These are phyloP conservation scores for Uropetala carovei DNA, from an alignment of 2,888 invertebrate species.

Conservation along the genomic window DNA sequence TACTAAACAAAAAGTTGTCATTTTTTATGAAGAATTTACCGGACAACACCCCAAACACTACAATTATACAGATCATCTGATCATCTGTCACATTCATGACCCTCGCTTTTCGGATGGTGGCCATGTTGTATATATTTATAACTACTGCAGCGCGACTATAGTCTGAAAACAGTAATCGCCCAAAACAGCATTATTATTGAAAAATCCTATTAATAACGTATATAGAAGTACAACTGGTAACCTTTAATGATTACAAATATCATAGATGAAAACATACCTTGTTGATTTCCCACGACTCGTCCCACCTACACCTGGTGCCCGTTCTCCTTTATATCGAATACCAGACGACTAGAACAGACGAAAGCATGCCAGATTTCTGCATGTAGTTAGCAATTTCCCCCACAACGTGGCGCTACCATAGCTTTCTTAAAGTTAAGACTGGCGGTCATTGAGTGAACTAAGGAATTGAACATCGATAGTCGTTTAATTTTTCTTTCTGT, in stretches of 20 bases:
- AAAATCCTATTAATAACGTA: neutral
- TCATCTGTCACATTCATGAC: constrained; percentile 60
- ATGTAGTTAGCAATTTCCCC: constrained; percentile 7
- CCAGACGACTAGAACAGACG: constrained; percentile 63
- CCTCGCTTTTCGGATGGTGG: constrained; percentile 64
- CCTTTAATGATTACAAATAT: neutral
- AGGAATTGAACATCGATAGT: constrained; percentile 15
- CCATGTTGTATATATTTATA: constrained; percentile 64
- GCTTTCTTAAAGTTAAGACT: neutral
- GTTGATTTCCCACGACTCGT: constrained; percentile 20
- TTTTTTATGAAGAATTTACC: no score
- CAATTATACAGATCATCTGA: neutral
- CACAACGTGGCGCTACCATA: constrained; percentile 10
- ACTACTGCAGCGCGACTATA: constrained; percentile 62
- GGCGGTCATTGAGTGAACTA: constrained; percentile 1
- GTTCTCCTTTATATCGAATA: constrained; percentile 46
- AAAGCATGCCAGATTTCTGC: constrained; percentile 54
- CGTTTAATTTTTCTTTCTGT: neutral
- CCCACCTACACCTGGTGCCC: constrained; percentile 45
- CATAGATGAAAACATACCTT: constrained; percentile 24
- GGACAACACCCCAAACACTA: no score
- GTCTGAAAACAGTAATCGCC: constrained; percentile 37
- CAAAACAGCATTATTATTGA: neutral
- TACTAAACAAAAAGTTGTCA: no score
- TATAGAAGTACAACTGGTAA: neutral